Evolutionary conservation across 2,113 vertebrate genomes (phyloP).

Genomic region (Pterocles burchelli): DNA sequence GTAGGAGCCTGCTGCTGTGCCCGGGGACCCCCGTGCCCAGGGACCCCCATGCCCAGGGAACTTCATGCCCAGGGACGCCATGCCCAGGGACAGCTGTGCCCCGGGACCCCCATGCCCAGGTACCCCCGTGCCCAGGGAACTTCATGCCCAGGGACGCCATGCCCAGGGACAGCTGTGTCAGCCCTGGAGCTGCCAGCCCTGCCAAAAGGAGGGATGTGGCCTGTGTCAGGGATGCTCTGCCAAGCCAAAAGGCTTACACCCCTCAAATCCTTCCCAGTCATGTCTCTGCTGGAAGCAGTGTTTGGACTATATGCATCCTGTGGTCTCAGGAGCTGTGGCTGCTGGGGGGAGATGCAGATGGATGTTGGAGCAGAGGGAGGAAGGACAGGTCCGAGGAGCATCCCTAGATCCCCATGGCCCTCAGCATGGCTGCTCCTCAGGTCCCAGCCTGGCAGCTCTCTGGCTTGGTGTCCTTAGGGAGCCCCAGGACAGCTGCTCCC

Average conservation of each 20-base stretch:
- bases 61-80: not conserved
- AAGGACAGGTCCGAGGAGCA: not conserved
- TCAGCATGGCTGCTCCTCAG: not conserved
- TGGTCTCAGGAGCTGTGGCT: not conserved
- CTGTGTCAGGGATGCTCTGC: not conserved
- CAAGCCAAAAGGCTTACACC: not conserved
- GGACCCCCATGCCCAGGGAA: not conserved
- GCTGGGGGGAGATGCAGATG: not conserved
- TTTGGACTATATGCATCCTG: not conserved
- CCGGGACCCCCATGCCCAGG: not conserved
- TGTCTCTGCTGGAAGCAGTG: not conserved
- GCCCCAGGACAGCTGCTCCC: not conserved
- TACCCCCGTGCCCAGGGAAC: not conserved
- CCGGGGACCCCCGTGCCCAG: not conserved
- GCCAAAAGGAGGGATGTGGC: not conserved
- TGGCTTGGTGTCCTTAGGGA: not conserved
- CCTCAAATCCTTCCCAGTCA: not conserved
- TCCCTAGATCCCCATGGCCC: not conserved
- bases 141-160: not conserved
- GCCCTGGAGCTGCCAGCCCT: not conserved
- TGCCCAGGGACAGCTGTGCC: not conserved
- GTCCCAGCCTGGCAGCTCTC: not conserved
- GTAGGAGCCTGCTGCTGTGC: not conserved
- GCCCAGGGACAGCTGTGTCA: fast-evolving
- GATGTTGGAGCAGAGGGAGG: not conserved